phyloP scores from a whole-genome alignment of 2,888 invertebrate genomes.

The Ectemnius continuus region DNA sequence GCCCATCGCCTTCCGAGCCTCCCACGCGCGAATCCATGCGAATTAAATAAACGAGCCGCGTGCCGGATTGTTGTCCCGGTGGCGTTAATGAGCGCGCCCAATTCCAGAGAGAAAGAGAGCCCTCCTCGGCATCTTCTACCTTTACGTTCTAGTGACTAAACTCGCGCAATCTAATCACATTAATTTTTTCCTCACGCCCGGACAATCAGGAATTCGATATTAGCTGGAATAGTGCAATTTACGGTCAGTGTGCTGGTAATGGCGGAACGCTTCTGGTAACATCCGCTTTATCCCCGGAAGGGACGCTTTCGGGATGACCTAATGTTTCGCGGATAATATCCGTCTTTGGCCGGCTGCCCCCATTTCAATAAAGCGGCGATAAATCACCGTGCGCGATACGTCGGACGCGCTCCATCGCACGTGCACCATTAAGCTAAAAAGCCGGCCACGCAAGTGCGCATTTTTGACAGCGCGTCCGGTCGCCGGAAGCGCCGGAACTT shows the following conservation, averaged over 20 bases:
- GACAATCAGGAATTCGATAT: too few species aligned
- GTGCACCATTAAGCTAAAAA: constrained; percentile 9
- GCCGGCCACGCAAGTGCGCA: background rate
- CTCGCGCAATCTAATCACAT: too few species aligned
- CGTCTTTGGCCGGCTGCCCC: constrained; percentile 10
- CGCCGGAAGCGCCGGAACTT: constrained; percentile 4
- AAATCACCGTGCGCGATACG: background rate
- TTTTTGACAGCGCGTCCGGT: constrained; percentile 4
- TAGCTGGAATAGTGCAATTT: too few species aligned
- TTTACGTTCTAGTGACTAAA: too few species aligned
- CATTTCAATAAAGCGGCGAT: constrained; percentile 2
- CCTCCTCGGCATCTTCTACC: too few species aligned
- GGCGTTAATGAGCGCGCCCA: constrained; percentile 2
- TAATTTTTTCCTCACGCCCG: too few species aligned
- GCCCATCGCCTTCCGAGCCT: constrained; percentile 8
- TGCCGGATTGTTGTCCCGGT: constrained; percentile 7
- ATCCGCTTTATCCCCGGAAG: background rate
- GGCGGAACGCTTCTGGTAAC: background rate
- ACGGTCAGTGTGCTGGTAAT: background rate
- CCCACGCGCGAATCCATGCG: constrained; percentile 13
- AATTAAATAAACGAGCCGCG: constrained; percentile 11
- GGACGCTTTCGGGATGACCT: constrained; percentile 1
- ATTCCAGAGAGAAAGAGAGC: background rate
- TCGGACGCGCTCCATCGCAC: background rate
- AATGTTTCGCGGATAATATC: constrained; percentile 2